Conservation (phyloP, 2,797 vertebrate genomes). For the Neosilurus hyrtlii region DNA sequence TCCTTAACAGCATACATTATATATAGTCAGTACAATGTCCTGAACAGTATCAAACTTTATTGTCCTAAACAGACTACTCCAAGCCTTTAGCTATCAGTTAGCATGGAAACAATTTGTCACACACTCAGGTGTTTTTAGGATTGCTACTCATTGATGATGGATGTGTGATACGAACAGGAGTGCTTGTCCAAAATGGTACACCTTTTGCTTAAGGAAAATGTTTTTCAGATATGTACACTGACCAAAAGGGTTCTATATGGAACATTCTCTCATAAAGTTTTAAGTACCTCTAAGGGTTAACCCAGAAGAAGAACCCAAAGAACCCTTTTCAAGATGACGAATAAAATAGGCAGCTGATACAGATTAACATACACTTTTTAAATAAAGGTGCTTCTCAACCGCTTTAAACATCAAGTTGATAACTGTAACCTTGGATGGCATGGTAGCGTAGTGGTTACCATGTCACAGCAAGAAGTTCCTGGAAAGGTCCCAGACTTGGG, state of each 20-base stretch:
- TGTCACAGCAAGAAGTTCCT: too few relatives aligned
- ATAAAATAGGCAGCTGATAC: conserved; percentile 5
- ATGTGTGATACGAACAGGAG: neutral
- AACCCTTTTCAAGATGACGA: neutral
- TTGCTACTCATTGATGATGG: neutral
- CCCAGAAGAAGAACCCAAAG: neutral
- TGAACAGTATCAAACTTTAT: conserved; percentile 9
- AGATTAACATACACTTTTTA: conserved; percentile 5
- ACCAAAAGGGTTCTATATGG: neutral
- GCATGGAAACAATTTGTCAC: neutral
- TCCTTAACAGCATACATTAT: conserved; percentile 23
- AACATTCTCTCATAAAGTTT: neutral
- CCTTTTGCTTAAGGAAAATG: neutral
- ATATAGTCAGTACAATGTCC: conserved; percentile 11
- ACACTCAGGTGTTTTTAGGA: neutral
- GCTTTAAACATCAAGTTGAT: neutral
- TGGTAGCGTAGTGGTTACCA: too few relatives aligned
- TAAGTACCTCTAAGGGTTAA: neutral
- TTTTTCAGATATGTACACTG: neutral
- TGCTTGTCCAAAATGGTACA: neutral
- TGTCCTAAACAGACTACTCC: neutral
- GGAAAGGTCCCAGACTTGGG: too few relatives aligned
- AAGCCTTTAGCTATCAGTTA: neutral
- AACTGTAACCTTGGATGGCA: too few relatives aligned
- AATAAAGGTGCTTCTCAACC: neutral